Percentiles rank a stretch among this genome's conserved stretches.
phyloP scores from a whole-genome alignment of 2,113 vertebrate species.

The Odobenus rosmarus region DNA sequence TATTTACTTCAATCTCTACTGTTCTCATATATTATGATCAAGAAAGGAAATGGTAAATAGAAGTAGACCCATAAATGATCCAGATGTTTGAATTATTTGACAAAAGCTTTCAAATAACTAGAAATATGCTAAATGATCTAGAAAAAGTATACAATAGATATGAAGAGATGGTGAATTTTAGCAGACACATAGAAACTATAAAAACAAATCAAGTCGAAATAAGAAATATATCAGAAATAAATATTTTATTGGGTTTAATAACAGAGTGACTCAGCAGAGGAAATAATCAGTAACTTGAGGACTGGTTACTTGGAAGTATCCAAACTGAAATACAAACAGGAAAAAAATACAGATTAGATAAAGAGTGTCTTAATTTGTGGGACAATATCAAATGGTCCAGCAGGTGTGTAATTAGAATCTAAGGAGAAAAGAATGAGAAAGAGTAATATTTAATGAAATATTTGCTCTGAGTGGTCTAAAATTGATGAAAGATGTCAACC shows the following conservation, averaged over 20 bases:
- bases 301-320: background rate
- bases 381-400: background rate
- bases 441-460: background rate
- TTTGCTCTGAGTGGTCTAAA: background rate
- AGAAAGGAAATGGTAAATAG: background rate
- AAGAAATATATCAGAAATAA: background rate
- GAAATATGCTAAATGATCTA: background rate
- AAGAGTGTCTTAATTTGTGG: background rate
- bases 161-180: background rate
- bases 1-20: background rate
- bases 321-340: background rate
- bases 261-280: background rate
- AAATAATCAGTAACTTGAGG: background rate
- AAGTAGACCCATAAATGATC: background rate
- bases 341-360: background rate
- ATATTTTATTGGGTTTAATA: background rate
- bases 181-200: background rate
- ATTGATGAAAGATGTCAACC: background rate
- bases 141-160: background rate
- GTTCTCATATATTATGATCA: background rate
- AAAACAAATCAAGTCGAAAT: background rate
- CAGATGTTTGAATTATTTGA: background rate
- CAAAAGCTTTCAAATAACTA: background rate
- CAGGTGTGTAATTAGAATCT: background rate
- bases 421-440: background rate